Percentiles rank a stretch among this genome's conserved stretches.
Evolutionary conservation across 2,797 vertebrate genomes (phyloP).

Genomic region (Sebastes vulpes): DNA sequence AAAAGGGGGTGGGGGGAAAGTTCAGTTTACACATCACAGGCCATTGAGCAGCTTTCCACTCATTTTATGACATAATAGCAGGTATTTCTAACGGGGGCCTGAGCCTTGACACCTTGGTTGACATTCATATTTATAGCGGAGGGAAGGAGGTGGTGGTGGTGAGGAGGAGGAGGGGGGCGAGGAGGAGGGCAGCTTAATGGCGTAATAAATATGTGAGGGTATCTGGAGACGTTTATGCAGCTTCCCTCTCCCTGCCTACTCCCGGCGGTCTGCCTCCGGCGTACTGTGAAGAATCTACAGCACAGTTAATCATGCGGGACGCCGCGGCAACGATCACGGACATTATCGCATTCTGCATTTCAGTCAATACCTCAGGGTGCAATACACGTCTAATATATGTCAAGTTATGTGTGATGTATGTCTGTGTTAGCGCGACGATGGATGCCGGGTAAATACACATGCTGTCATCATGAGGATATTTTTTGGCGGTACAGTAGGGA

Average conservation of each 20-base stretch:
- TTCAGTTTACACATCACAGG: constrained; percentile 52
- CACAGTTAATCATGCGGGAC: constrained; percentile 53
- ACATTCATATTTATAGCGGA: constrained; percentile 56
- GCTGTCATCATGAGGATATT: constrained; percentile 17
- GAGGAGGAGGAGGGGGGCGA: background rate
- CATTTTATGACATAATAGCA: constrained; percentile 61
- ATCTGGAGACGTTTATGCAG: constrained; percentile 59
- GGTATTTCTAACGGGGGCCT: constrained; percentile 24
- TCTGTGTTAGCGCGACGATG: background rate
- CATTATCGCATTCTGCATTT: constrained; percentile 52
- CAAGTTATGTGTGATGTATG: constrained; percentile 52
- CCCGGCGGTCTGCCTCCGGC: background rate
- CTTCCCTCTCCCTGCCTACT: background rate
- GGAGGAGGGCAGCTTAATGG: constrained; percentile 64
- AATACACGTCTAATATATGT: constrained; percentile 33
- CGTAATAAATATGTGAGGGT: constrained; percentile 74
- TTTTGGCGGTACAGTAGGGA: background rate
- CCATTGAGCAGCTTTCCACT: constrained; percentile 57
- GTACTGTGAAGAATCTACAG: constrained; percentile 43
- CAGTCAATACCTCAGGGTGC: constrained; percentile 56
- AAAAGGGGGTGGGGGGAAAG: background rate
- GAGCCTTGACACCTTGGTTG: constrained; percentile 39
- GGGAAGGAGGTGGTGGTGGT: background rate
- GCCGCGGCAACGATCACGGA: constrained; percentile 23
- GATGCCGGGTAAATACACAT: constrained; percentile 38